Conservation (phyloP, 2,888 invertebrate species). For the Netelia fuscicornis region DNA sequence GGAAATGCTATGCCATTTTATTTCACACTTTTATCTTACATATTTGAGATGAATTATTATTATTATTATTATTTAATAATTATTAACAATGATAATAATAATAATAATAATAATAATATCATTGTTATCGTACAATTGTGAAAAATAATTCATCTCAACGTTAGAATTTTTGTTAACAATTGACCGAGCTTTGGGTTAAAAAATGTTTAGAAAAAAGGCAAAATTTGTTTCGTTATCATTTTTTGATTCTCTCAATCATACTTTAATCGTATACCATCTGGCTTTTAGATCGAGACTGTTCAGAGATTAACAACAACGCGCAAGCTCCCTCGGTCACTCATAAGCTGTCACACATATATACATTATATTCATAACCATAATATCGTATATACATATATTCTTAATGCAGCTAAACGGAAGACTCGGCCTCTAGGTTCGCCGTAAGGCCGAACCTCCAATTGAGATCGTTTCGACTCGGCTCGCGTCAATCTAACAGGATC, state of each 20-base stretch:
- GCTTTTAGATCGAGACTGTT: constrained; percentile 40
- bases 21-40: no score
- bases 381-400: constrained; percentile 29
- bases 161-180: no score
- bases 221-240: neutral
- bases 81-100: no score
- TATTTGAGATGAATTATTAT: no score
- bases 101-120: no score
- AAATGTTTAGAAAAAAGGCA: neutral
- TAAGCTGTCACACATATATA: constrained; percentile 29
- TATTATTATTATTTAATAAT: no score
- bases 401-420: constrained; percentile 61
- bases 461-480: constrained; percentile 74
- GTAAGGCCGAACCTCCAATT: constrained; percentile 73
- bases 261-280: neutral
- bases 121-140: no score
- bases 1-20: no score
- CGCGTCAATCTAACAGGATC: constrained; percentile 72
- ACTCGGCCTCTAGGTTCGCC: constrained; percentile 64
- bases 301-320: constrained; percentile 23
- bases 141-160: no score
- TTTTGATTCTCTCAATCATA: neutral
- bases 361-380: constrained; percentile 27
- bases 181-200: neutral
- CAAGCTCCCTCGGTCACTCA: constrained; percentile 15